Conservation (phyloP, 1,140 invertebrate genomes). For the Dreissena polymorpha region DNA sequence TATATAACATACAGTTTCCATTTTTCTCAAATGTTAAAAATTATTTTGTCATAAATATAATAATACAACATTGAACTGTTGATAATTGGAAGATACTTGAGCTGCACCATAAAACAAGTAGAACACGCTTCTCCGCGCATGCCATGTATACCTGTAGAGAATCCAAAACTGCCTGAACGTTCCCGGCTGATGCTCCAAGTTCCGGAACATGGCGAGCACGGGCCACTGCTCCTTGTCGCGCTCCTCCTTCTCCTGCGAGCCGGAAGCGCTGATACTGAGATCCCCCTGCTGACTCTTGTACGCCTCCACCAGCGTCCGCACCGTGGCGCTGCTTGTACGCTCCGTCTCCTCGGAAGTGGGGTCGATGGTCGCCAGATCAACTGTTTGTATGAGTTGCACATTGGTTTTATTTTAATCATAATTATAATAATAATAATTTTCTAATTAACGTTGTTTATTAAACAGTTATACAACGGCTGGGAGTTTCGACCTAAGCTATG, state of each 20-base stretch:
- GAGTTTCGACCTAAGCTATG: too few species aligned
- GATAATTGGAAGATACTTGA: not conserved
- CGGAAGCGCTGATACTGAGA: not conserved
- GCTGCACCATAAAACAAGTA: too few species aligned
- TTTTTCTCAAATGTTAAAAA: too few species aligned
- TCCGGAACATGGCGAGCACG: conserved; percentile 62
- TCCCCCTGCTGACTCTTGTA: conserved; percentile 42
- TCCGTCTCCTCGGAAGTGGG: conserved; percentile 67
- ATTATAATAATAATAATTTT: too few species aligned
- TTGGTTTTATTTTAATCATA: too few species aligned
- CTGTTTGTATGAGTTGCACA: conserved; percentile 38
- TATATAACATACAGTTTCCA: too few species aligned
- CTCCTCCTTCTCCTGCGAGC: not conserved
- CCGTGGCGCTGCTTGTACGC: conserved; percentile 42
- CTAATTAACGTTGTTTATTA: too few species aligned
- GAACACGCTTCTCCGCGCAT: too few species aligned
- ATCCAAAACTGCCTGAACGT: conserved; percentile 64
- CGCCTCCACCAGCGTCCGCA: conserved; percentile 58
- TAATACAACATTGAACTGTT: not conserved
- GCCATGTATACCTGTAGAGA: conserved; percentile 56
- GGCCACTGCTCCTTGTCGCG: conserved; percentile 57
- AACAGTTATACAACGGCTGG: too few species aligned
- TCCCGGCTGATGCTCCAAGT: conserved; percentile 54
- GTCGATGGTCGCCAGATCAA: conserved; percentile 72
- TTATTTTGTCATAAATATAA: too few species aligned